Evolutionary conservation across 2,797 vertebrate genomes (phyloP).

Genomic region (Muscicapa striata): DNA sequence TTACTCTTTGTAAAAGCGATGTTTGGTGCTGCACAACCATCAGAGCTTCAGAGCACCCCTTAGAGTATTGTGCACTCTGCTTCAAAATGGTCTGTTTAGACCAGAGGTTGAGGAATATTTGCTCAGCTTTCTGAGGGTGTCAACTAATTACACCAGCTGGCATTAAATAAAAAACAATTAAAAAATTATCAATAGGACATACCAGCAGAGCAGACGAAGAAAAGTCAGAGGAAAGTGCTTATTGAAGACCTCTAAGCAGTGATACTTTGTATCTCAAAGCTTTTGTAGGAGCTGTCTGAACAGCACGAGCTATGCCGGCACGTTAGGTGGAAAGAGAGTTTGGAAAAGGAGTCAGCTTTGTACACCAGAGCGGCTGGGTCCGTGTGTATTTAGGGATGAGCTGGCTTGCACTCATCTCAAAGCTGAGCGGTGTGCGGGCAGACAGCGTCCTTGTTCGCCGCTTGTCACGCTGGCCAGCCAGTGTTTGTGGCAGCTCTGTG

Average conservation of each 20-base stretch:
- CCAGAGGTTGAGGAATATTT: not conserved
- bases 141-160: not conserved
- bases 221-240: not conserved
- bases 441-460: rapidly evolving
- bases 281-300: not conserved
- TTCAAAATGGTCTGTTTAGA: not conserved
- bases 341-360: not conserved
- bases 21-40: not conserved
- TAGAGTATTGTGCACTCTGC: not conserved
- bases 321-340: not conserved
- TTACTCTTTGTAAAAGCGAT: not conserved
- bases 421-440: rapidly evolving
- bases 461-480: rapidly evolving
- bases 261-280: not conserved
- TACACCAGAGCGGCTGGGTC: not conserved
- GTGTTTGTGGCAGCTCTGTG: rapidly evolving
- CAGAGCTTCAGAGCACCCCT: not conserved
- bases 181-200: not conserved
- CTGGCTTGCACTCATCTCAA: rapidly evolving
- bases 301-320: rapidly evolving
- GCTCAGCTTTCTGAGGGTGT: not conserved
- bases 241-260: not conserved
- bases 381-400: rapidly evolving
- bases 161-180: not conserved
- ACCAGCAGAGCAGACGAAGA: not conserved